These are phyloP conservation scores for Tadarida brasiliensis DNA, from an alignment of 2,797 vertebrate species.

Conservation along the genomic window DNA sequence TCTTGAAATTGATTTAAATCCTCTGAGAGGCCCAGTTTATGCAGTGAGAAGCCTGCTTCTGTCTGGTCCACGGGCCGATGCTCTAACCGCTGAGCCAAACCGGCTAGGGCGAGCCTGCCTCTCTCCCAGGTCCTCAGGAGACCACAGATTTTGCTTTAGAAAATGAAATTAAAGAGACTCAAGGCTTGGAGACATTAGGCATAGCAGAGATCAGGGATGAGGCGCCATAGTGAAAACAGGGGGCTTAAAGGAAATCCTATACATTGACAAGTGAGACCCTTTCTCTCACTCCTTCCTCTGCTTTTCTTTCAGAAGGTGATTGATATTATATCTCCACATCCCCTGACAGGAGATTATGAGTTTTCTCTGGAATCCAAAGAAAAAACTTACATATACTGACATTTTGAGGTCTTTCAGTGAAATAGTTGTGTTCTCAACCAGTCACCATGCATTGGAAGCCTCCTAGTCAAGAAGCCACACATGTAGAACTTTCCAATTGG, in stretches of 20 bases:
- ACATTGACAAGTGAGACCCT: neutral
- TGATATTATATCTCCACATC: neutral
- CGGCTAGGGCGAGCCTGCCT: neutral
- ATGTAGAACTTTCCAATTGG: neutral
- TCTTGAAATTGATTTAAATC: neutral
- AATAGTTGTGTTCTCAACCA: neutral
- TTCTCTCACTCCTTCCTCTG: neutral
- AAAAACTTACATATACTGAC: neutral
- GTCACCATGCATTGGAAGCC: neutral
- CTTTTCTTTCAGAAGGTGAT: neutral
- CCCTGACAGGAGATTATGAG: neutral
- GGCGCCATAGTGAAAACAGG: neutral
- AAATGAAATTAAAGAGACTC: slow-evolving; percentile 6
- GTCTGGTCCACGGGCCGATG: neutral
- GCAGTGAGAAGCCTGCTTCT: neutral
- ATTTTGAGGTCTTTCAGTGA: neutral
- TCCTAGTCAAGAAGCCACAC: neutral
- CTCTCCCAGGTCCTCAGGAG: neutral
- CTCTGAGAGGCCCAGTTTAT: neutral
- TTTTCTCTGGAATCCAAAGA: neutral
- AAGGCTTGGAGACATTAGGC: too few relatives aligned
- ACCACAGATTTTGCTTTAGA: neutral
- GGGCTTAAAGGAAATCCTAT: neutral
- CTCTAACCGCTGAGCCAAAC: too few relatives aligned
- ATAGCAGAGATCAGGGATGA: neutral